Evolutionary conservation across 2,797 vertebrate species (phyloP).

Genomic region (Cetoscarus ocellatus): DNA sequence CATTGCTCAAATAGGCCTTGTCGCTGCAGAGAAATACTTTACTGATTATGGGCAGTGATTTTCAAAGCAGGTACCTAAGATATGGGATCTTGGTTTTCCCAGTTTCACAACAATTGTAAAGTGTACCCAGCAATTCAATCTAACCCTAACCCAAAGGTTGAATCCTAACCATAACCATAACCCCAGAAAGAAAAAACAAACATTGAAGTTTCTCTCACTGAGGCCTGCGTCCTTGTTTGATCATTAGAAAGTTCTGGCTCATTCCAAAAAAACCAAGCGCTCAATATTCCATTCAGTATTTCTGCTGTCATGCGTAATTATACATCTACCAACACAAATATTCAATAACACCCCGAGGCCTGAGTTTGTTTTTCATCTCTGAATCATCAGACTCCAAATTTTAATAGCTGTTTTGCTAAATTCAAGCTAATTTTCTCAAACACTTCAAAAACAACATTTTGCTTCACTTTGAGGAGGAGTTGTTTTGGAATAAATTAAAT

Average conservation of each 20-base stretch:
- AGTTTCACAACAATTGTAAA: no score
- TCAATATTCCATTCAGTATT: background rate
- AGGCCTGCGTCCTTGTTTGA: background rate
- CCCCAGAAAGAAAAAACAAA: no score
- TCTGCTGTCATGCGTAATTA: background rate
- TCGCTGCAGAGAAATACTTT: no score
- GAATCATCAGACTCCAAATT: background rate
- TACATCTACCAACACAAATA: background rate
- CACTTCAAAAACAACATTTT: background rate
- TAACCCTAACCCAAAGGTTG: no score
- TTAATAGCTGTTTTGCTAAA: background rate
- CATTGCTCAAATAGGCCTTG: no score
- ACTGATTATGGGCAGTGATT: no score
- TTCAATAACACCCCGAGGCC: background rate
- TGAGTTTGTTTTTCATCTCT: background rate
- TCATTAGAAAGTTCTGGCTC: background rate
- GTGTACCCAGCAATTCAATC: no score
- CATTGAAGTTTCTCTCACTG: no score
- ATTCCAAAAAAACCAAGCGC: background rate
- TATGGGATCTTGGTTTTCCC: no score
- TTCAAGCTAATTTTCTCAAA: background rate
- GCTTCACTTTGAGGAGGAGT: background rate
- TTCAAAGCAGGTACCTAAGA: no score
- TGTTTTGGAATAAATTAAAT: constrained; percentile 26
- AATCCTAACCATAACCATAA: no score